Percentiles rank a stretch among this genome's conserved stretches.
phyloP scores from a whole-genome alignment of 2,113 vertebrate species.

The Bubo blakistoni region DNA sequence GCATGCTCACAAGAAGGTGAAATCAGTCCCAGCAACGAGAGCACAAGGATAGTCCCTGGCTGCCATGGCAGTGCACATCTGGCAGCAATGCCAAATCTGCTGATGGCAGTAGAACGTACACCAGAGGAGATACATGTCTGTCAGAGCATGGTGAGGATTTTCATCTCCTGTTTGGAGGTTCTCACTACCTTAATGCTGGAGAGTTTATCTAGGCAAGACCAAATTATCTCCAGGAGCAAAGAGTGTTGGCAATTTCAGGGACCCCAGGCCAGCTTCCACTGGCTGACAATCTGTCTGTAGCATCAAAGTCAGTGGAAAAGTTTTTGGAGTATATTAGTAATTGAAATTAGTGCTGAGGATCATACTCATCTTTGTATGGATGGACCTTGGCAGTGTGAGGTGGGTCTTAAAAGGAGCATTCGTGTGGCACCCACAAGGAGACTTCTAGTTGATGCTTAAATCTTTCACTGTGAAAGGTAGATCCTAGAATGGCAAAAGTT shows the following conservation, averaged over 20 bases:
- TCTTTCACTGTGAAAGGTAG: neutral
- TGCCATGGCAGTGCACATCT: neutral
- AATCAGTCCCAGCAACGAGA: neutral
- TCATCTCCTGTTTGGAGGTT: neutral
- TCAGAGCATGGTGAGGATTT: neutral
- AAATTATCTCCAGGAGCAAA: neutral
- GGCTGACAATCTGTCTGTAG: neutral
- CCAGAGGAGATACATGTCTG: neutral
- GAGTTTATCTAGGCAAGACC: neutral
- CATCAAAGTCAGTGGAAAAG: neutral
- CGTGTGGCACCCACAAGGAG: neutral
- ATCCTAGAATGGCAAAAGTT: neutral
- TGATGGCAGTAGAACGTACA: rapidly evolving
- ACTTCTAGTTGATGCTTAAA: neutral
- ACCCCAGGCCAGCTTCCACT: neutral
- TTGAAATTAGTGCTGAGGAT: neutral
- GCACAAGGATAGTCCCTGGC: neutral
- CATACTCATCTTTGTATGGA: neutral
- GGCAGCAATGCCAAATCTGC: neutral
- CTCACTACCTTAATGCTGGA: neutral
- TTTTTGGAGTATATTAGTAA: neutral
- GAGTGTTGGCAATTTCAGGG: neutral
- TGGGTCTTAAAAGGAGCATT: neutral
- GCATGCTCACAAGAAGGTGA: rapidly evolving
- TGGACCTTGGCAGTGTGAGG: neutral